These are phyloP conservation scores for Clarias batrachus DNA, from an alignment of 2,113 vertebrate species.

Conservation along the genomic window DNA sequence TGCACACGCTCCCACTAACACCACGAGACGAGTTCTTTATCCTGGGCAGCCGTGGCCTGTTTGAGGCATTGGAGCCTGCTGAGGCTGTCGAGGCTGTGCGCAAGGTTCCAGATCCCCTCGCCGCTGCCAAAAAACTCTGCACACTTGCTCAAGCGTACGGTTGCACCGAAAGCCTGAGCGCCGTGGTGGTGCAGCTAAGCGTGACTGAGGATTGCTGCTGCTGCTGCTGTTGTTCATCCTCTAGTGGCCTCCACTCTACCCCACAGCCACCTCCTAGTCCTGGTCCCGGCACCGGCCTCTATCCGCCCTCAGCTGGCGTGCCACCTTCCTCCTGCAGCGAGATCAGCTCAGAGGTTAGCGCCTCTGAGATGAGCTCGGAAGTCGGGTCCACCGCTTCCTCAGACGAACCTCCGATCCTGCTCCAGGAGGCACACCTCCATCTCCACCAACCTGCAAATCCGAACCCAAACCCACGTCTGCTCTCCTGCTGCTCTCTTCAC, in stretches of 20 bases:
- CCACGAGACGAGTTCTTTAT: constrained; percentile 96
- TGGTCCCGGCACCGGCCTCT: constrained; percentile 69
- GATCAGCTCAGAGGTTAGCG: constrained; percentile 92
- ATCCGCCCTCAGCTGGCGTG: constrained; percentile 64
- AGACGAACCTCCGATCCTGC: constrained; percentile 78
- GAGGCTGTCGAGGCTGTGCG: constrained; percentile 91
- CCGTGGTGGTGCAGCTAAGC: constrained; percentile 92
- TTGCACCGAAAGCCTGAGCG: constrained; percentile 90
- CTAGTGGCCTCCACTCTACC: neutral
- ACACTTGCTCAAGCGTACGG: constrained; percentile 94
- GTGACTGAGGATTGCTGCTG: constrained; percentile 96
- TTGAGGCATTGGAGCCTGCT: constrained; percentile 83
- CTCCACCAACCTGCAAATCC: constrained; percentile 62
- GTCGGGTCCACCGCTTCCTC: constrained; percentile 96
- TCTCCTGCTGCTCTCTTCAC: constrained; percentile 88
- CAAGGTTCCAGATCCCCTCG: constrained; percentile 87
- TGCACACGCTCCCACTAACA: constrained; percentile 88
- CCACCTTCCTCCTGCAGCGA: constrained; percentile 90
- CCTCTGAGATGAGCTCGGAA: constrained; percentile 97
- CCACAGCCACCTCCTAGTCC: constrained; percentile 79
- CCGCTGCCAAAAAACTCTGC: constrained; percentile 94
- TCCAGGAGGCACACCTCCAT: constrained; percentile 60
- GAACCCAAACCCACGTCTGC: constrained; percentile 61
- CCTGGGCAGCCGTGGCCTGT: constrained; percentile 91
- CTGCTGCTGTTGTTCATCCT: constrained; percentile 81